Evolutionary conservation across 2,888 invertebrate genomes (phyloP).

Genomic region (Herminia tarsipennalis): DNA sequence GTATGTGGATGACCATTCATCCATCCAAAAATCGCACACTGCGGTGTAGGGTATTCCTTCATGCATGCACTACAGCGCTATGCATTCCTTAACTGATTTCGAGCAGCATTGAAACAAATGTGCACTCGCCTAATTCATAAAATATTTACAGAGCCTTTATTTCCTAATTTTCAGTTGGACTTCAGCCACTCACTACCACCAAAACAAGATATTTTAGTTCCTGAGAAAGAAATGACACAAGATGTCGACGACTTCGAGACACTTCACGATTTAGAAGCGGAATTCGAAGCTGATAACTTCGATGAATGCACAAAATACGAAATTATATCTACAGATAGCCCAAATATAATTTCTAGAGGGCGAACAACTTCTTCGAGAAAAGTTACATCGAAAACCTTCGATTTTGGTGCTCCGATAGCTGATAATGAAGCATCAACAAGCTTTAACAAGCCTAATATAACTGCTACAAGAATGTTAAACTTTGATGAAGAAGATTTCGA

Average conservation of each 20-base stretch:
- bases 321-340: slow-evolving; percentile 81
- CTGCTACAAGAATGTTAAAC: slow-evolving; percentile 70
- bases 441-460: slow-evolving; percentile 63
- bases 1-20: too few species aligned
- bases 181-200: slow-evolving; percentile 65
- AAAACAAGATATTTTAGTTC: slow-evolving; percentile 55
- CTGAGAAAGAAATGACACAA: slow-evolving; percentile 56
- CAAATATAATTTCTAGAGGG: slow-evolving; percentile 75
- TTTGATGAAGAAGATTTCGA: slow-evolving; percentile 77
- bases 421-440: slow-evolving; percentile 75
- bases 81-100: too few species aligned
- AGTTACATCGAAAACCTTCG: slow-evolving; percentile 66
- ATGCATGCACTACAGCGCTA: too few species aligned
- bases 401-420: slow-evolving; percentile 76
- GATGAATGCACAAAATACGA: slow-evolving; percentile 80
- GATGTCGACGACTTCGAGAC: slow-evolving; percentile 67
- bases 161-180: slow-evolving; percentile 62
- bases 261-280: slow-evolving; percentile 77
- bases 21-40: too few species aligned
- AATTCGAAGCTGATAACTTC: slow-evolving; percentile 73
- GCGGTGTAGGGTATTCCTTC: too few species aligned
- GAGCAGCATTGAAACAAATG: too few species aligned
- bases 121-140: too few species aligned
- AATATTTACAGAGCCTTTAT: not conserved
- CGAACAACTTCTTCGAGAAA: slow-evolving; percentile 61